phyloP scores from a whole-genome alignment of 1,140 invertebrate genomes.

The Drosophila repleta region DNA sequence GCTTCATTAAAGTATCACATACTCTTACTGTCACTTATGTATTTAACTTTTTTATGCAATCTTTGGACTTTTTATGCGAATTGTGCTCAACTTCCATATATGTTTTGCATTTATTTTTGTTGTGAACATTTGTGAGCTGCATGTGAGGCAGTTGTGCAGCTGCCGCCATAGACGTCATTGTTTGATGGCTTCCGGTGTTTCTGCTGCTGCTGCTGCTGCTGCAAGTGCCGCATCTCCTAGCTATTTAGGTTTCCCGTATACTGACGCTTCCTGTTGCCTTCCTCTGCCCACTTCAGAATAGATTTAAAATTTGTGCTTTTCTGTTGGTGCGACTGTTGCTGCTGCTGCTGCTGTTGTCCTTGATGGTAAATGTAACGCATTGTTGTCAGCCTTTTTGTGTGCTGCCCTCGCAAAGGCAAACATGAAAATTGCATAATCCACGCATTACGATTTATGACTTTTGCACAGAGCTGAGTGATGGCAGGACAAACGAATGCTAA shows the following conservation, averaged over 20 bases:
- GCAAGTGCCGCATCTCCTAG: conserved; percentile 57
- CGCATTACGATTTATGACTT: conserved; percentile 83
- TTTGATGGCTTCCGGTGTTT: conserved; percentile 73
- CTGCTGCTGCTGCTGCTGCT: conserved; percentile 11
- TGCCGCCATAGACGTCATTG: conserved; percentile 59
- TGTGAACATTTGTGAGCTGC: conserved; percentile 21
- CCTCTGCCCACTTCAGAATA: conserved; percentile 31
- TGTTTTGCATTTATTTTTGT: conserved; percentile 24
- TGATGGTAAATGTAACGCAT: conserved; percentile 66
- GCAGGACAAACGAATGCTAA: conserved; percentile 74
- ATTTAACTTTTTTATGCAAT: conserved; percentile 19
- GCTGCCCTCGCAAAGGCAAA: conserved; percentile 61
- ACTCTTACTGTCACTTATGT: conserved; percentile 20
- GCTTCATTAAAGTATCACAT: not conserved
- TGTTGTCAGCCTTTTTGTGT: conserved; percentile 62
- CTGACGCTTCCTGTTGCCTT: conserved; percentile 61
- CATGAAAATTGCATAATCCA: conserved; percentile 83
- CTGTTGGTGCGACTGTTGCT: conserved; percentile 30
- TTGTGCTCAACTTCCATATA: conserved; percentile 18
- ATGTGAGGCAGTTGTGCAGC: conserved; percentile 46
- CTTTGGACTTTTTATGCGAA: conserved; percentile 21
- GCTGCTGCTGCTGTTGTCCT: conserved; percentile 10
- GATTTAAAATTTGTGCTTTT: conserved; percentile 58
- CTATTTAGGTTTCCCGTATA: conserved; percentile 64
- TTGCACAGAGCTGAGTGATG: conserved; percentile 70